Evolutionary conservation across 1,140 invertebrate genomes (phyloP).

Genomic region (Spodoptera frugiperda): DNA sequence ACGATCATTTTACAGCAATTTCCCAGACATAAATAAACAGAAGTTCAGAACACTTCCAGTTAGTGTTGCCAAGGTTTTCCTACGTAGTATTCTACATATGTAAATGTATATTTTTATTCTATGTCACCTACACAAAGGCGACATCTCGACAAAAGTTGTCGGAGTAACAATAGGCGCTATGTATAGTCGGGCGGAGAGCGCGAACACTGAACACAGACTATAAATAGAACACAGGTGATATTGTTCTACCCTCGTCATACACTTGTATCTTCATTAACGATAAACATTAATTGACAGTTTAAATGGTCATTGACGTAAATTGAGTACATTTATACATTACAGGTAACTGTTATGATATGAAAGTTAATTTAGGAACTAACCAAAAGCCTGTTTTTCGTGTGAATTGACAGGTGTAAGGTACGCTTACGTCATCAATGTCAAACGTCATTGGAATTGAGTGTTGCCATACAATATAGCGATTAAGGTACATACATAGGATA

Average conservation of each 20-base stretch:
- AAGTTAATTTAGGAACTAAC: too few relatives aligned
- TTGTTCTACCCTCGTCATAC: slow-evolving; percentile 26
- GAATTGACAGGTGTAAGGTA: too few relatives aligned
- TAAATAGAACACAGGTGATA: slow-evolving; percentile 36
- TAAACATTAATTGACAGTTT: slow-evolving; percentile 19
- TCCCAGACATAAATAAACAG: neutral
- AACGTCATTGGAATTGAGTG: too few relatives aligned
- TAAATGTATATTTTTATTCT: slow-evolving; percentile 17
- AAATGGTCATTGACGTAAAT: slow-evolving; percentile 8
- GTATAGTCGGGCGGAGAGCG: slow-evolving; percentile 21
- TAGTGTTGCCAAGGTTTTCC: slow-evolving; percentile 9
- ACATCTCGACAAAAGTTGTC: slow-evolving; percentile 2
- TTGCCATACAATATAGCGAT: too few relatives aligned
- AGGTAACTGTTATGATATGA: too few relatives aligned
- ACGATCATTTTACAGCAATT: neutral
- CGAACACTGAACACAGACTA: neutral
- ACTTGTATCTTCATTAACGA: neutral
- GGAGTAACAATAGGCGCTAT: slow-evolving; percentile 16
- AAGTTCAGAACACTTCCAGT: slow-evolving; percentile 16
- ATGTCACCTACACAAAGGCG: slow-evolving; percentile 11
- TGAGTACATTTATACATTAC: neutral
- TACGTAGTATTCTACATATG: neutral
- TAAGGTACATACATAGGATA: too few relatives aligned
- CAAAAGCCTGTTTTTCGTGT: too few relatives aligned
- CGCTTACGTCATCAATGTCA: too few relatives aligned